These are phyloP conservation scores for Polymixis lichenea DNA, from an alignment of 2,888 invertebrate species.

Conservation along the genomic window DNA sequence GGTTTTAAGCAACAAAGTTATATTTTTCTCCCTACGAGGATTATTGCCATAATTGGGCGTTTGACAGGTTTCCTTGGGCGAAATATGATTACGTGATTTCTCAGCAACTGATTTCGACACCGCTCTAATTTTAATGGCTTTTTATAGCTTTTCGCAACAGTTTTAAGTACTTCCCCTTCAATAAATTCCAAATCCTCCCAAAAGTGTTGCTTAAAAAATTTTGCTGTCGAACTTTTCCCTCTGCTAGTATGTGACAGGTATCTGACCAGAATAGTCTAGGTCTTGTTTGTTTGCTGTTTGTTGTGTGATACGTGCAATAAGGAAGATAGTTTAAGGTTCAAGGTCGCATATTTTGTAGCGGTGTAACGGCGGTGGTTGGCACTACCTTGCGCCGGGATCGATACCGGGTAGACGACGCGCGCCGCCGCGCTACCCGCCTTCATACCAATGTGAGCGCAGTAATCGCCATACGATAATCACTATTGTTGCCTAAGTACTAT, in stretches of 20 bases:
- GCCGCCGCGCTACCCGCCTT: conserved; percentile 79
- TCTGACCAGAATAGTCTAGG: background rate
- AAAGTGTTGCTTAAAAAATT: conserved; percentile 45
- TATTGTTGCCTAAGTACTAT: conserved; percentile 72
- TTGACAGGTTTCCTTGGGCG: conserved; percentile 26
- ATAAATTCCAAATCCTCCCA: conserved; percentile 27
- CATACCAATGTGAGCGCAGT: conserved; percentile 73
- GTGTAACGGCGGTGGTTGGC: conserved; percentile 80
- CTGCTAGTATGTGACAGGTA: conserved; percentile 18
- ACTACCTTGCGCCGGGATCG: conserved; percentile 85
- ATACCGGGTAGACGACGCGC: conserved; percentile 86
- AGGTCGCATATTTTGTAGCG: conserved; percentile 83
- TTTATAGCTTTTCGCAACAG: conserved; percentile 43
- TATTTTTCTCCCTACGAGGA: background rate
- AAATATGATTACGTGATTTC: conserved; percentile 20
- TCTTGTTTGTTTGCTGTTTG: conserved; percentile 35
- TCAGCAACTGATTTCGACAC: conserved; percentile 56
- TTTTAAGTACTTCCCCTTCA: conserved; percentile 25
- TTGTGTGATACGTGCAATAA: conserved; percentile 75
- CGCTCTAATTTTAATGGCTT: conserved; percentile 58
- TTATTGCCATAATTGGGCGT: conserved; percentile 14
- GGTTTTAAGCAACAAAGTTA: conserved; percentile 32
- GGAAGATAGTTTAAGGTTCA: conserved; percentile 84
- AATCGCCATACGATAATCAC: conserved; percentile 79
- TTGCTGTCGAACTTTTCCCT: conserved; percentile 35